Base-by-base conservation (phyloP, 2,797 vertebrate species). In the Protosalanx chinensis region DNA sequence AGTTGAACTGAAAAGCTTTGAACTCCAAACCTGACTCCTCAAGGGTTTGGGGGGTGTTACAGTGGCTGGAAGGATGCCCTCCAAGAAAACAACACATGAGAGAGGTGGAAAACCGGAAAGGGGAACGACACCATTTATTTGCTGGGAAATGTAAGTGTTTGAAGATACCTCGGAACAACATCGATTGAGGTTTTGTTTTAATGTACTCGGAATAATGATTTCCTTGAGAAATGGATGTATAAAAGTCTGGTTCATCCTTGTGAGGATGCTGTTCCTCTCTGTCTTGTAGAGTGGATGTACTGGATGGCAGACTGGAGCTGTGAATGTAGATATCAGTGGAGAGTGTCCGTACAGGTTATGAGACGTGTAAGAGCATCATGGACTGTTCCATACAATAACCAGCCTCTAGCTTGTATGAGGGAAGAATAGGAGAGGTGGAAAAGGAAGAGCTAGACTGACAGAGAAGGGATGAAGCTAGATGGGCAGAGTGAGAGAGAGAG, bases 1-100 rank as follows among this genome's bases (percentile, higher is more conserved):
- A 85, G 79, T 80, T 87, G 72, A 85, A 78, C 76, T 69, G 67
- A 70, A 72, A 18, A 6, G 79, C 86, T 88, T 87, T 90, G 79
- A 89, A 85, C 83, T 82, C 72, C 61, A 79, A 78, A 84, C 79
- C 81, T 77, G 56, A 18, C 69, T 72, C 73, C 81, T 85, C 49
- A 67, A 8, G 60, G 84, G 74, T 63, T 62, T 83, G 87, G 81
- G 83, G 83, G 79, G 71, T 67, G 75, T 74, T 72, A 70, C 73
- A 71, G 41, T 63, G 67, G 73, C 46, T 64, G 64, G 32, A 49
- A 72, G 72, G 30, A 60, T 7, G 1, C 23, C 68, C 80, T 81
- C 76, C 80, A 84, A 85, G 70, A 57, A 56, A 68, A 16, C 12
- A 18, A 82, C 74, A 75, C 58, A n/a, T 18, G 15, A 58, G 67